These are phyloP conservation scores for Pinctada fucata DNA, from an alignment of 2,888 invertebrate genomes.

Conservation along the genomic window DNA sequence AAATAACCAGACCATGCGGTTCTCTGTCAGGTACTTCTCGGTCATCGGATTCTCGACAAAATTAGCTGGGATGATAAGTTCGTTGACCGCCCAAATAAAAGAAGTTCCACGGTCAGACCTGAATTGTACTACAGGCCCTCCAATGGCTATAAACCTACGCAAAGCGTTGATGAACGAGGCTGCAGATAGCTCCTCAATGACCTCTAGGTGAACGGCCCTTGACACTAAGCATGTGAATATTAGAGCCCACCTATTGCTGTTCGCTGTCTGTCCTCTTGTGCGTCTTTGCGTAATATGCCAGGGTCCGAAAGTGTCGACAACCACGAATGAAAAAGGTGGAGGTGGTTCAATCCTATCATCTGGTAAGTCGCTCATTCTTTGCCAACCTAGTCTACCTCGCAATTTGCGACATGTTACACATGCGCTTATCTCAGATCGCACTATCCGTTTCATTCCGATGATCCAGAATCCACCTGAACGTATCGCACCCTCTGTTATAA, in stretches of 20 bases:
- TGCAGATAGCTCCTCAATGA: conserved; percentile 37
- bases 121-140: conserved; percentile 31
- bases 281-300: conserved; percentile 32
- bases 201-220: conserved; percentile 45
- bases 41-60: too few relatives aligned
- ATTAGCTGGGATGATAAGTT: too few relatives aligned
- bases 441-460: conserved; percentile 20
- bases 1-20: too few relatives aligned
- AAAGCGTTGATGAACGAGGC: conserved; percentile 17
- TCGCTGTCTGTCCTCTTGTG: conserved; percentile 28
- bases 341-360: background rate
- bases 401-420: conserved; percentile 29
- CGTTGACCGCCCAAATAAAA: too few relatives aligned
- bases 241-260: conserved; percentile 43
- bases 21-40: too few relatives aligned
- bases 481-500: conserved; percentile 38
- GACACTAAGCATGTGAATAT: conserved; percentile 43
- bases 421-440: background rate
- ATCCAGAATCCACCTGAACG: conserved; percentile 33
- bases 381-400: conserved; percentile 9
- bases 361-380: conserved; percentile 26
- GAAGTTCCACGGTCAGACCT: too few relatives aligned
- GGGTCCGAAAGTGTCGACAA: conserved; percentile 34
- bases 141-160: conserved; percentile 31
- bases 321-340: conserved; percentile 46